Evolutionary conservation across 2,113 vertebrate genomes (phyloP), one percentile per base, ranked within the genome.

Genomic region (Microcebus griseorufus): DNA sequence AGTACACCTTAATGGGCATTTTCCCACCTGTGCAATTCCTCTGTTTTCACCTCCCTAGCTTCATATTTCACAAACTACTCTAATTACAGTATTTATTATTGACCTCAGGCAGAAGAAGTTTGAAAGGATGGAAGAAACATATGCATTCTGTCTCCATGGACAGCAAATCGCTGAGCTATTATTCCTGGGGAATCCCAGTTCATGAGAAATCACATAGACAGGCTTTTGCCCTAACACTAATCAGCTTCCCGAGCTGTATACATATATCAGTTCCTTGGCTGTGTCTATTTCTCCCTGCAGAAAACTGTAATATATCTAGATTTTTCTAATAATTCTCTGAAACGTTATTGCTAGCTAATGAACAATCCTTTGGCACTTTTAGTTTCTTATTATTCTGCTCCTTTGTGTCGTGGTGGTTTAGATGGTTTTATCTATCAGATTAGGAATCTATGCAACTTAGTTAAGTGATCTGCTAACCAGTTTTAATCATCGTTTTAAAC

Each of bases 31-130:
- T 45, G 20, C 48, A 25, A 23, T 55, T 51, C 79, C 42, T 92
- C 72, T 22, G 76, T 87, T 95, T 65, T 89, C 67, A 65, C 72
- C 34, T 85, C 18, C 51, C 27, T 20, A 62, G 55, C 11, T 86
- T 82, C 55, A 58, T 64, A 75, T 93, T 92, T 89, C 87, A 90
- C 5, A 62, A 65, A 53, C 73, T 83, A n/a, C 75, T 87, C 82
- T 93, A 87, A 80, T 93, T 86, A 80, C 23, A 48, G 64, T 60
- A 39, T 83, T 95, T 93, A 70, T 70, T 70, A n/a, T 12, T 93
- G 94, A 92, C 90, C 69, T 87, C 37, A 70, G 85, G 45, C 81
- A 95, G 18, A 69, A 83, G 29, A 80, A 88, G 22, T 92, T 25
- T 91, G 62, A 80, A 86, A 88, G 48, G 29, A 64, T 85, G 55